Evolutionary conservation across 2,888 invertebrate species (phyloP).

Genomic region (Eurytoma adleriae): DNA sequence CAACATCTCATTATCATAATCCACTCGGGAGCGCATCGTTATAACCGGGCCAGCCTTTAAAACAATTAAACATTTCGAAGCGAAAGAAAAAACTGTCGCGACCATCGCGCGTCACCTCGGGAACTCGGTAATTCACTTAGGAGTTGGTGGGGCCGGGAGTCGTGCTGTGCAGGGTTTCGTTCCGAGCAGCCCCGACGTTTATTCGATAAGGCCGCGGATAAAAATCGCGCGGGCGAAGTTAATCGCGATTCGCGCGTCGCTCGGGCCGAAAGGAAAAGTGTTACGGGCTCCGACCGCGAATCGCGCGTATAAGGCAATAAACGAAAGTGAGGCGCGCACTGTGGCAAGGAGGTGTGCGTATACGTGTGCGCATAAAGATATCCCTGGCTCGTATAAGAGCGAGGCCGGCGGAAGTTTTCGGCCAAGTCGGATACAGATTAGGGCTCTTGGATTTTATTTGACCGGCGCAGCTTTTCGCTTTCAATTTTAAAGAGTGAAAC

Average conservation of each 20-base stretch:
- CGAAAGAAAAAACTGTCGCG: no score
- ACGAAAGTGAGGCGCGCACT: not conserved
- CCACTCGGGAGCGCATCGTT: no score
- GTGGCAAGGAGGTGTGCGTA: not conserved
- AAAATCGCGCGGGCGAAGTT: slow-evolving; percentile 26
- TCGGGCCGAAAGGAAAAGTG: slow-evolving; percentile 32
- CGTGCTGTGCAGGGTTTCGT: not conserved
- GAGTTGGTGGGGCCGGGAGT: not conserved
- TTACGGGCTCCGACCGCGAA: not conserved
- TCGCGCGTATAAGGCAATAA: slow-evolving; percentile 38
- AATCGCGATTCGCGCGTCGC: slow-evolving; percentile 28
- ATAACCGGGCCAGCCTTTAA: no score
- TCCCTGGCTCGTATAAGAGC: not conserved
- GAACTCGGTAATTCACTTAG: no score
- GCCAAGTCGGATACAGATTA: slow-evolving; percentile 3
- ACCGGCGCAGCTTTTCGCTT: slow-evolving; percentile 4
- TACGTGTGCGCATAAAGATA: slow-evolving; percentile 8
- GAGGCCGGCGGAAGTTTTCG: slow-evolving; percentile 21
- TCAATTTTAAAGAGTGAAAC: slow-evolving; percentile 7
- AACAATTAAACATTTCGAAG: no score
- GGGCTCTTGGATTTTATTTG: slow-evolving; percentile 27
- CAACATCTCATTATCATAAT: no score
- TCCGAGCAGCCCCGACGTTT: slow-evolving; percentile 9
- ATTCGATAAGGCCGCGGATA: slow-evolving; percentile 8
- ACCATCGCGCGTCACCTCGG: no score